Evolutionary conservation across 1,140 invertebrate species (phyloP).

Genomic region (Teleopsis dalmanni): DNA sequence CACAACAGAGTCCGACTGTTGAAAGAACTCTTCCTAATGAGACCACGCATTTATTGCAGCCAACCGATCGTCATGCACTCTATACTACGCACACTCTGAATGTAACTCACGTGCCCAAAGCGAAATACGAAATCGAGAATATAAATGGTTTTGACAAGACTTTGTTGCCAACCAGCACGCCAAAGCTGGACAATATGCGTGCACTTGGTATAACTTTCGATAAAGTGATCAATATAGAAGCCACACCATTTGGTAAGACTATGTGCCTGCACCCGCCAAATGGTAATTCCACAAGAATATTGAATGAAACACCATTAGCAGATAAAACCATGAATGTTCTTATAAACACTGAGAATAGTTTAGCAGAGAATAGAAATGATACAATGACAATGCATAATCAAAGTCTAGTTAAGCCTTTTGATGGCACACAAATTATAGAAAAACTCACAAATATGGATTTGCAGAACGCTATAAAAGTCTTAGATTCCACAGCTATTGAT

Average conservation of each 20-base stretch:
- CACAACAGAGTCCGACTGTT: not conserved
- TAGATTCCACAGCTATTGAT: conserved; percentile 3
- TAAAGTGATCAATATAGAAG: not conserved
- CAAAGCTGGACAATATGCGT: too few relatives aligned
- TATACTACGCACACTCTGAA: conserved; percentile 10
- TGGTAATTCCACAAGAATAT: not conserved
- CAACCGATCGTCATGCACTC: conserved; percentile 1
- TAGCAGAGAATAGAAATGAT: too few relatives aligned
- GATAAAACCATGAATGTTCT: not conserved
- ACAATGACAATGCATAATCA: not conserved
- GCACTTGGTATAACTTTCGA: not conserved
- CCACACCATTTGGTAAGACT: not conserved
- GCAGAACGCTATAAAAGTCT: not conserved
- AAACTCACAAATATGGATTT: not conserved
- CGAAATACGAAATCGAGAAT: too few relatives aligned
- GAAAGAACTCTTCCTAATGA: not conserved
- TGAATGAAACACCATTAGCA: not conserved
- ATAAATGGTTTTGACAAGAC: too few relatives aligned
- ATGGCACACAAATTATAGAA: conserved; percentile 1
- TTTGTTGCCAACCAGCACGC: too few relatives aligned
- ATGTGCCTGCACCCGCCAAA: not conserved
- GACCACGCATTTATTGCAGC: conserved; percentile 1
- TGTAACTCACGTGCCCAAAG: not conserved
- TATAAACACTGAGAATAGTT: not conserved
- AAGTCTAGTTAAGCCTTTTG: conserved; percentile 1